These are phyloP conservation scores for Urophycis tenuis DNA, from an alignment of 2,797 vertebrate species.

Conservation along the genomic window DNA sequence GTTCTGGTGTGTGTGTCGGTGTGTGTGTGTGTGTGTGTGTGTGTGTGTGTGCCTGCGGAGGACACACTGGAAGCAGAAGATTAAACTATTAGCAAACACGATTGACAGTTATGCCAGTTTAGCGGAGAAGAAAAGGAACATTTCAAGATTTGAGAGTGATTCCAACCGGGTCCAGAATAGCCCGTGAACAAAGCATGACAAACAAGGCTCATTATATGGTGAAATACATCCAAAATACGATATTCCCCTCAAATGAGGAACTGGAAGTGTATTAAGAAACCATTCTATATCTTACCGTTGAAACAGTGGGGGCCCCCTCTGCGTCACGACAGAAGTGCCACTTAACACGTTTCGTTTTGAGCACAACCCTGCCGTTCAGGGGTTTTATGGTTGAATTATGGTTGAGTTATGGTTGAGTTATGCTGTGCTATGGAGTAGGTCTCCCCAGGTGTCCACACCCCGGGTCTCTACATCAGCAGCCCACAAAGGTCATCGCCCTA, in stretches of 20 bases:
- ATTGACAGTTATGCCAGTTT: slow-evolving; percentile 63
- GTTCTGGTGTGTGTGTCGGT: slow-evolving; percentile 37
- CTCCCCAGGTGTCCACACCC: too few relatives aligned
- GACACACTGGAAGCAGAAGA: slow-evolving; percentile 44
- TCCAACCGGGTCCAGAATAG: not conserved
- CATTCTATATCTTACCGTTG: not conserved
- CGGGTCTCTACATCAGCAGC: slow-evolving; percentile 21
- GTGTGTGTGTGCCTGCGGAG: too few relatives aligned
- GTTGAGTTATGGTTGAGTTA: too few relatives aligned
- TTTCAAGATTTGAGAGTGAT: slow-evolving; percentile 17
- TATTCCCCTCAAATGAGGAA: not conserved
- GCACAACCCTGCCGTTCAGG: not conserved
- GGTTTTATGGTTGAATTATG: not conserved
- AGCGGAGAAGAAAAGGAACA: slow-evolving; percentile 29
- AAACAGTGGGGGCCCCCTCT: not conserved
- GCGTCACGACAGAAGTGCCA: not conserved
- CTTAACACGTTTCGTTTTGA: not conserved
- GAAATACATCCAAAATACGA: slow-evolving; percentile 4
- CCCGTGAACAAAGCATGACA: not conserved
- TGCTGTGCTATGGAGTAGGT: too few relatives aligned
- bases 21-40: too few relatives aligned
- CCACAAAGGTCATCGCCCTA: too few relatives aligned
- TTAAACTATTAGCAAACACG: slow-evolving; percentile 60
- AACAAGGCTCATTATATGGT: not conserved
- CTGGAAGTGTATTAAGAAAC: not conserved